These are phyloP conservation scores for Anarsia innoxiella DNA, from an alignment of 2,888 invertebrate genomes.

Conservation along the genomic window DNA sequence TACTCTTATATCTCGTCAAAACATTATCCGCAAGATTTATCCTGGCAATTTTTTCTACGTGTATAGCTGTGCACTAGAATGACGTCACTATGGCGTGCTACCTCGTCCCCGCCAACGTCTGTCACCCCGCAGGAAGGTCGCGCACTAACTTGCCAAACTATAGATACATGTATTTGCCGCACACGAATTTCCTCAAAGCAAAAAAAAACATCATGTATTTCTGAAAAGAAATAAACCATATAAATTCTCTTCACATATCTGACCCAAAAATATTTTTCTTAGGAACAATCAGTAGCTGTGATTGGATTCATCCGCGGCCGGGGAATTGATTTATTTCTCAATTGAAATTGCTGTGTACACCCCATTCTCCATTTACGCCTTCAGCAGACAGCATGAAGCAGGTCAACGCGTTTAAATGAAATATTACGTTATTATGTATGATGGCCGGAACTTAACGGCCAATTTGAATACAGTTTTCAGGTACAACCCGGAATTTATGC, in stretches of 20 bases:
- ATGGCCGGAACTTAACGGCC: constrained; percentile 10
- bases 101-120: no score
- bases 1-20: no score
- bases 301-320: constrained; percentile 23
- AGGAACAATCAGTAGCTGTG: constrained; percentile 21
- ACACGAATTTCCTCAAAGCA: neutral
- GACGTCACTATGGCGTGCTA: no score
- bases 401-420: constrained; percentile 11
- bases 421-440: constrained; percentile 13
- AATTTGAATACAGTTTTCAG: constrained; percentile 14
- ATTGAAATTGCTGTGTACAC: constrained; percentile 22
- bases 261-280: constrained; percentile 23
- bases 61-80: no score
- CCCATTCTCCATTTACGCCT: constrained; percentile 19
- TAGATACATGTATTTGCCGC: no score
- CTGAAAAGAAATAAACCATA: neutral
- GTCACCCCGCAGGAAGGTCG: no score
- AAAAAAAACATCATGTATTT: neutral
- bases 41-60: no score
- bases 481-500: constrained; percentile 14
- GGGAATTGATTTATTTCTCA: constrained; percentile 29
- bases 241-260: constrained; percentile 15
- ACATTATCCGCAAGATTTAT: no score
- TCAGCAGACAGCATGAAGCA: constrained; percentile 17
- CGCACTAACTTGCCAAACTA: no score